phyloP scores from a whole-genome alignment of 2,888 invertebrate genomes.

The Thymelicus acteon region DNA sequence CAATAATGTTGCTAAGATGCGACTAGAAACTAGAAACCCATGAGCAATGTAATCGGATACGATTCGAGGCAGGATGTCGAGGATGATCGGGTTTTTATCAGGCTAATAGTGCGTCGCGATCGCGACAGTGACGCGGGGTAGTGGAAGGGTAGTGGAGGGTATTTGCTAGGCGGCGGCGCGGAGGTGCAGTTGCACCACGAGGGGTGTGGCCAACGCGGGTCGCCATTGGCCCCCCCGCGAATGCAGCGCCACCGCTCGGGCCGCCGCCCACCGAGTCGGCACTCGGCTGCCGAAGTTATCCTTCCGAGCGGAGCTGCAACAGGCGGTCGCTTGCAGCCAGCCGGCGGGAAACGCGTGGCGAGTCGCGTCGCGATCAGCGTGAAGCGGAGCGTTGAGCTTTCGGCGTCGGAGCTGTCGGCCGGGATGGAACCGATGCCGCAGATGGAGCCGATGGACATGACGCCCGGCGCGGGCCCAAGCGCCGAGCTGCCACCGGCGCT shows the following conservation, averaged over 20 bases:
- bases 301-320: conserved; percentile 19
- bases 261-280: conserved; percentile 12
- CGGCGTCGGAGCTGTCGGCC: no score
- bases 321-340: conserved; percentile 17
- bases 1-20: no score
- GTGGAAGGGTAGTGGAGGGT: conserved; percentile 16
- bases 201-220: conserved; percentile 45
- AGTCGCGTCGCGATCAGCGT: conserved; percentile 9
- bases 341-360: neutral
- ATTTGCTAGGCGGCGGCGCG: conserved; percentile 46
- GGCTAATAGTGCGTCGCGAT: neutral
- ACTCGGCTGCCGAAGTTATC: conserved; percentile 2
- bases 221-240: conserved; percentile 37
- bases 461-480: neutral
- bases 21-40: no score
- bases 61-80: neutral
- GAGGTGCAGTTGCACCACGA: conserved; percentile 50
- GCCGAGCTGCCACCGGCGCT: neutral
- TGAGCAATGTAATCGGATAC: no score
- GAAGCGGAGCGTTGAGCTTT: neutral
- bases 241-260: conserved; percentile 8
- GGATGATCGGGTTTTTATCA: conserved; percentile 1
- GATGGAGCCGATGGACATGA: neutral
- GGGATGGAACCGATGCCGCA: no score
- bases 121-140: conserved; percentile 10